phyloP scores from a whole-genome alignment of 92 coral and sea anemone genomes.

The Montipora capitata region DNA sequence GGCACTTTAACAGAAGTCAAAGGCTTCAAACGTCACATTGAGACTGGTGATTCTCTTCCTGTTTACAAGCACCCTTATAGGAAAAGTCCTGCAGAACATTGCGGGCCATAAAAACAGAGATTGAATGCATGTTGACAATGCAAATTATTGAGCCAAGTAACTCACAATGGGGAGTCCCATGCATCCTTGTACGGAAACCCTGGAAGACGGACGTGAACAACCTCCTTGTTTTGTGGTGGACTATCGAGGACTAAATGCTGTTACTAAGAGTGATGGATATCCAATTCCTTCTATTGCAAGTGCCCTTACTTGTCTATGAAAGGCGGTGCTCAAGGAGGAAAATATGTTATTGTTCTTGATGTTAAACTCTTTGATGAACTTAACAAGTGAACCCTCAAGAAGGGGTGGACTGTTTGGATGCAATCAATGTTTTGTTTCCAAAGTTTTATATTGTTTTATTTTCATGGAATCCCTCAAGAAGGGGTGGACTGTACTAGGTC shows the following conservation, averaged over 20 bases:
- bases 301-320: no score
- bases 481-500: no score
- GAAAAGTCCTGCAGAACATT: slow-evolving; percentile 32
- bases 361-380: no score
- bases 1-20: no score
- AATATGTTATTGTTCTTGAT: no score
- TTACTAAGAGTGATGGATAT: slow-evolving; percentile 6
- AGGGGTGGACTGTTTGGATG: no score
- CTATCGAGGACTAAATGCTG: not conserved
- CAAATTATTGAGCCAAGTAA: slow-evolving; percentile 14
- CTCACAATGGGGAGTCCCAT: slow-evolving; percentile 18
- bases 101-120: slow-evolving; percentile 28
- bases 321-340: no score
- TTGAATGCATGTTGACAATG: not conserved
- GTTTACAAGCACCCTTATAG: slow-evolving; percentile 34
- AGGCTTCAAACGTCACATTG: slow-evolving; percentile 22
- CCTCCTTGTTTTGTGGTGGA: not conserved
- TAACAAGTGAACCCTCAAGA: no score
- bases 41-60: slow-evolving; percentile 25
- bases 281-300: slow-evolving; percentile 3
- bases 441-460: no score
- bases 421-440: no score
- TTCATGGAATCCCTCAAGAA: no score
- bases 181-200: not conserved
- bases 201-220: not conserved